These are phyloP conservation scores for Hirtodrosophila confusa DNA, from an alignment of 2,888 invertebrate species.

Conservation along the genomic window DNA sequence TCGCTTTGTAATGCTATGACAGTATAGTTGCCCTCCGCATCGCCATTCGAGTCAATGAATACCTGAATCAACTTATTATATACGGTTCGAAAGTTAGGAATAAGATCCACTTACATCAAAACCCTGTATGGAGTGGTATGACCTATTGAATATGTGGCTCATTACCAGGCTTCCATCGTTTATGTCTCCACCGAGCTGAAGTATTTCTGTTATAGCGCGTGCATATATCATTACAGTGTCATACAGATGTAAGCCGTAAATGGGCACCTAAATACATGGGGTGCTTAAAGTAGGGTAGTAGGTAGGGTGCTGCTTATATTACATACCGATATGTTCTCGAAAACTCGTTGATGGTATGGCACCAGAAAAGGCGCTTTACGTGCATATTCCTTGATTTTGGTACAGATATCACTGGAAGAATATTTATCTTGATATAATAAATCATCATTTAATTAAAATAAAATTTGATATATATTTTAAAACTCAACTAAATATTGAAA, in stretches of 20 bases:
- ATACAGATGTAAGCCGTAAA: conserved; percentile 93
- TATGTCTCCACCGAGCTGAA: conserved; percentile 88
- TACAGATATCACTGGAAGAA: conserved; percentile 87
- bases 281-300: no score
- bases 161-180: conserved; percentile 91
- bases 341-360: conserved; percentile 90
- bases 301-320: background rate
- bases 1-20: conserved; percentile 91
- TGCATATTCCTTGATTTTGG: conserved; percentile 89
- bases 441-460: background rate
- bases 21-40: conserved; percentile 96
- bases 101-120: conserved; percentile 87
- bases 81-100: no score
- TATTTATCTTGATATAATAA: background rate
- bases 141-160: conserved; percentile 90
- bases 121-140: conserved; percentile 91
- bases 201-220: conserved; percentile 90
- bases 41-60: conserved; percentile 93
- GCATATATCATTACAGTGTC: conserved; percentile 96
- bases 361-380: conserved; percentile 90
- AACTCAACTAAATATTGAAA: no score
- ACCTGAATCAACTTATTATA: conserved; percentile 85
- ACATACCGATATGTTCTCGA: conserved; percentile 87
- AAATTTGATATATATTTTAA: background rate
- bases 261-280: conserved; percentile 87